Conservation (phyloP, 2,113 vertebrate genomes). For the Hassar affinis region DNA sequence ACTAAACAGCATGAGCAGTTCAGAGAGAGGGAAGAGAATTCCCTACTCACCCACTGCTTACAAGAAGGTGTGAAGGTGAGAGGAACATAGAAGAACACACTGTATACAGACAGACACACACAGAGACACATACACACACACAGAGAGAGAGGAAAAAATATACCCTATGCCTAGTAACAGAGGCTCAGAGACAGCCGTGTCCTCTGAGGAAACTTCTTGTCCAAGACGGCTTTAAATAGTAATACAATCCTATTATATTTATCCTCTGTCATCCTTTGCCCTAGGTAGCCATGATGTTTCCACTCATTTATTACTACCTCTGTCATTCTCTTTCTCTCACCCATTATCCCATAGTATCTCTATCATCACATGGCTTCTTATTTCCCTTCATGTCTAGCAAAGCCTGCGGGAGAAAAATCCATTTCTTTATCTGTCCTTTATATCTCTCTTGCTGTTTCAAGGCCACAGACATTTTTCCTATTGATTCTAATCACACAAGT, state of each 20-base stretch:
- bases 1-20: slow-evolving; percentile 17
- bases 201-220: slow-evolving; percentile 42
- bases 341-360: slow-evolving; percentile 2
- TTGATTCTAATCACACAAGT: background rate
- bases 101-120: background rate
- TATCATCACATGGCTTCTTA: background rate
- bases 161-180: background rate
- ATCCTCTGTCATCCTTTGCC: slow-evolving; percentile 51
- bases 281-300: slow-evolving; percentile 47
- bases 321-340: slow-evolving; percentile 5
- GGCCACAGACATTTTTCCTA: background rate
- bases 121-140: background rate
- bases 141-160: background rate
- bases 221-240: slow-evolving; percentile 53
- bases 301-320: slow-evolving; percentile 23
- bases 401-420: background rate
- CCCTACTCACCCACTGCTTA: slow-evolving; percentile 9
- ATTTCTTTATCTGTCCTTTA: slow-evolving; percentile 3
- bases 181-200: slow-evolving; percentile 8
- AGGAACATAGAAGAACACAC: slow-evolving; percentile 3
- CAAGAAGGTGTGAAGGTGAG: slow-evolving; percentile 26
- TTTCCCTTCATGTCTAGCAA: background rate
- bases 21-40: slow-evolving; percentile 28
- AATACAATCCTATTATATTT: slow-evolving; percentile 52
- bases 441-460: slow-evolving; percentile 9